Base-by-base conservation (phyloP, 2,888 invertebrate species). In the Eupeodes latifasciatus region DNA sequence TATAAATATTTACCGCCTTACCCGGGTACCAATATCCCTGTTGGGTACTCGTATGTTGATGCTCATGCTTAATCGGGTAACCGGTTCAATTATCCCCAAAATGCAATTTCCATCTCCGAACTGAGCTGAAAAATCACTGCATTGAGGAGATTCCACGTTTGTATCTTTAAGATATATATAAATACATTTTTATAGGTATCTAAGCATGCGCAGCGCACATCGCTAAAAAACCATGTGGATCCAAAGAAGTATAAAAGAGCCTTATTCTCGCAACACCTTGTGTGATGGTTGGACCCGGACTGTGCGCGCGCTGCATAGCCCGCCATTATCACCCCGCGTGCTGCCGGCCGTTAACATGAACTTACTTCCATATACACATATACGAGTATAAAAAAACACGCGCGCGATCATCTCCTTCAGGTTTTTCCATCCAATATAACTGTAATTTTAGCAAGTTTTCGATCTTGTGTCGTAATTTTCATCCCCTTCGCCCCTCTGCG, bases 391-490 rank as follows among this genome's bases (percentile, higher is more conserved):
- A 44, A 40, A 27, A 69, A 72, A 74, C 66, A 57, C 61, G 79
- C 80, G 64, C 77, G 75, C 77, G 82, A 82, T 81, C 88, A 82
- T 77, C 88, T 81, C 66, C 78, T 81, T 71, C 81, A 83, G 88
- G 89, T 89, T 89, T 84, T 89, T 62, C 81, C 74, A 74, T 87
- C 79, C 83, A 81, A 87, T 89, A 85, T 90, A 90, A 90, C 90
- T 88, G 90, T 90, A 76, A 89, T 89, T 90, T 90, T 83, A 90
- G 90, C 90, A 83, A 90, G 87, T 90, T 89, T 85, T 87, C 87
- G 85, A 85, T 88, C 82, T 89, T 86, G 81, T 85, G 81, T 82
- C 87, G 86, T 79, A 89, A 89, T 90, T 90, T 85, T 80, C 85
- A 75, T 75, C 81, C 89, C 49, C 78, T 67, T 16, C 59, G 7